phyloP scores from a whole-genome alignment of 2,888 invertebrate genomes.

The Boloria euphrosyne region DNA sequence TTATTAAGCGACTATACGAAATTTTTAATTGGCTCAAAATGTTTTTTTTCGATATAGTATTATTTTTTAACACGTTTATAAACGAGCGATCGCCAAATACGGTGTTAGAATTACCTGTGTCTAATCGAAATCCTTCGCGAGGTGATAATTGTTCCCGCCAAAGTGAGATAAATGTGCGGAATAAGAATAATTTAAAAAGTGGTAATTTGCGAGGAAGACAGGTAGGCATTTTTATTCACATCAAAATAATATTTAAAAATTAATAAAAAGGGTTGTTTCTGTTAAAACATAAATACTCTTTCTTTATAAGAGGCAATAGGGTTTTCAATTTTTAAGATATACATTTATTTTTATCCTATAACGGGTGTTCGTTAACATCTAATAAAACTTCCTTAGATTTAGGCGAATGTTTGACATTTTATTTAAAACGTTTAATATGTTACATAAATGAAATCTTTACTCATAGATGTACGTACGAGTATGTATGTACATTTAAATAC shows the following conservation, averaged over 20 bases:
- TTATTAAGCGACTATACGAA: slow-evolving; percentile 17
- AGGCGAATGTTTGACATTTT: too few species aligned
- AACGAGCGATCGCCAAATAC: slow-evolving; percentile 8
- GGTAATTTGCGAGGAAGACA: slow-evolving; percentile 13
- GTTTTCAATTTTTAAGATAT: too few species aligned
- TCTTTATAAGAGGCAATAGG: too few species aligned
- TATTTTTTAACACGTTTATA: slow-evolving; percentile 19
- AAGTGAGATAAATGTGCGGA: background rate
- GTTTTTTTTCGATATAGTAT: slow-evolving; percentile 24
- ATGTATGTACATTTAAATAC: too few species aligned
- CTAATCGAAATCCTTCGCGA: slow-evolving; percentile 1
- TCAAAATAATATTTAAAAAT: background rate
- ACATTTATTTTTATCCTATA: too few species aligned
- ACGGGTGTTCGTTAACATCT: too few species aligned
- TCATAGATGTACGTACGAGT: too few species aligned
- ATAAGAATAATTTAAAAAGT: background rate
- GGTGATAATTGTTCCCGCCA: slow-evolving; percentile 15
- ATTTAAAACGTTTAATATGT: too few species aligned
- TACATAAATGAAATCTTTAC: too few species aligned
- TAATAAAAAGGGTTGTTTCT: too few species aligned
- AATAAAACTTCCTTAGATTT: too few species aligned
- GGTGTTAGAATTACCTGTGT: slow-evolving; percentile 20
- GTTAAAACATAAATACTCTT: too few species aligned
- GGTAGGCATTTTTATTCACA: slow-evolving; percentile 11
- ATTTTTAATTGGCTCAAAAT: slow-evolving; percentile 29